Percentiles rank a stretch among this genome's conserved stretches.
Conservation (phyloP, 2,797 vertebrate species). For the Chelon auratus region DNA sequence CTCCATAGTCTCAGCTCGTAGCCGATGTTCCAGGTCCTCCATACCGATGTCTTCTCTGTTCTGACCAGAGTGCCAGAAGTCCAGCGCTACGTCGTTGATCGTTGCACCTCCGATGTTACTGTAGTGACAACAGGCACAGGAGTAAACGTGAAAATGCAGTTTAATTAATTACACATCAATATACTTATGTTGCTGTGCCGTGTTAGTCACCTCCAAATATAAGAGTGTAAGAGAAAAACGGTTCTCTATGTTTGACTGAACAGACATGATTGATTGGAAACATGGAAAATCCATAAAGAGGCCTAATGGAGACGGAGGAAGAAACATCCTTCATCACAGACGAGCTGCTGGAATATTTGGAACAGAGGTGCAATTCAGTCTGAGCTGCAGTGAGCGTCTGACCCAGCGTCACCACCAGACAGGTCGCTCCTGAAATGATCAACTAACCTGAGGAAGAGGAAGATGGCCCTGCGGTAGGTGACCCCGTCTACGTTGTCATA, state of each 20-base stretch:
- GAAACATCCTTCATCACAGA: constrained; percentile 30
- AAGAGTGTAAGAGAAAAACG: no score
- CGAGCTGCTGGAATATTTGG: constrained; percentile 10
- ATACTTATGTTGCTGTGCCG: background rate
- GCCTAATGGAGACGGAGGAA: constrained; percentile 10
- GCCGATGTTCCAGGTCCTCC: constrained; percentile 88
- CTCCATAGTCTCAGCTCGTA: constrained; percentile 87
- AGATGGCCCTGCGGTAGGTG: constrained; percentile 86
- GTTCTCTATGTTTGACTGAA: constrained; percentile 26
- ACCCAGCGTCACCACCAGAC: background rate
- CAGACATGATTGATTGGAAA: constrained; percentile 32
- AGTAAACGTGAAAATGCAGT: background rate
- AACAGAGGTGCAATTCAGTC: background rate
- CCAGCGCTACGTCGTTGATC: constrained; percentile 91
- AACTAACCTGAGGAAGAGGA: constrained; percentile 94
- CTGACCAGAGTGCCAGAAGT: constrained; percentile 91
- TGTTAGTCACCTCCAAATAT: no score
- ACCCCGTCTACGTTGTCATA: constrained; percentile 75
- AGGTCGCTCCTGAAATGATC: background rate
- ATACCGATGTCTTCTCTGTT: constrained; percentile 92
- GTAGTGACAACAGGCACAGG: constrained; percentile 12
- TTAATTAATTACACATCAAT: background rate
- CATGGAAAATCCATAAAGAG: constrained; percentile 43
- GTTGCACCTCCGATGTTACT: constrained; percentile 92
- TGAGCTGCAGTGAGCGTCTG: background rate